Percentiles rank a stretch among this genome's conserved stretches.
Evolutionary conservation across 2,113 vertebrate species (phyloP).

Genomic region (Neotragus moschatus): DNA sequence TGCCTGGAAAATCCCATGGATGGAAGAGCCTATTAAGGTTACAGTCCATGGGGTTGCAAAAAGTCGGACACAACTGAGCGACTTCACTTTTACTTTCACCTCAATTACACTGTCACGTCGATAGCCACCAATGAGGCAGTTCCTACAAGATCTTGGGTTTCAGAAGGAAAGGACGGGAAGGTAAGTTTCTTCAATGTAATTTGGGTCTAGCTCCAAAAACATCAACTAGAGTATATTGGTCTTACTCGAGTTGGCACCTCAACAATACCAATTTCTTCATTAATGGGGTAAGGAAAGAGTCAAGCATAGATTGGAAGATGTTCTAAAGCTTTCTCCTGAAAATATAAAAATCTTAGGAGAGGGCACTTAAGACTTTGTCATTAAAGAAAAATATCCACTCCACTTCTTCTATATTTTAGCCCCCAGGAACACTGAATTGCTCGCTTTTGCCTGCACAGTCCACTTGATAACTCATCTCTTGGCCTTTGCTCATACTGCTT

Average conservation of each 20-base stretch:
- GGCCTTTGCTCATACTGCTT: neutral
- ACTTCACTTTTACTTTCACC: neutral
- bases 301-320: neutral
- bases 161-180: neutral
- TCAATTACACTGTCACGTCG: neutral
- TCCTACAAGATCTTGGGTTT: neutral
- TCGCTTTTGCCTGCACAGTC: neutral
- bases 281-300: neutral
- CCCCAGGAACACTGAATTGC: neutral
- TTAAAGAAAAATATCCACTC: neutral
- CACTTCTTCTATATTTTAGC: neutral
- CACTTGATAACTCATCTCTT: neutral
- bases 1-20: no score
- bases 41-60: no score
- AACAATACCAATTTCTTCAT: neutral
- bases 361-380: neutral
- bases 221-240: neutral
- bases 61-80: fast-evolving
- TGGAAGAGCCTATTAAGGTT: no score
- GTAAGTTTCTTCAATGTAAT: neutral
- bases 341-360: neutral
- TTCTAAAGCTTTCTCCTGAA: neutral
- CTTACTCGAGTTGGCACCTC: neutral
- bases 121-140: neutral
- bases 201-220: neutral